Base-by-base conservation (phyloP, 2,797 vertebrate species). In the Bucorvus abyssinicus region DNA sequence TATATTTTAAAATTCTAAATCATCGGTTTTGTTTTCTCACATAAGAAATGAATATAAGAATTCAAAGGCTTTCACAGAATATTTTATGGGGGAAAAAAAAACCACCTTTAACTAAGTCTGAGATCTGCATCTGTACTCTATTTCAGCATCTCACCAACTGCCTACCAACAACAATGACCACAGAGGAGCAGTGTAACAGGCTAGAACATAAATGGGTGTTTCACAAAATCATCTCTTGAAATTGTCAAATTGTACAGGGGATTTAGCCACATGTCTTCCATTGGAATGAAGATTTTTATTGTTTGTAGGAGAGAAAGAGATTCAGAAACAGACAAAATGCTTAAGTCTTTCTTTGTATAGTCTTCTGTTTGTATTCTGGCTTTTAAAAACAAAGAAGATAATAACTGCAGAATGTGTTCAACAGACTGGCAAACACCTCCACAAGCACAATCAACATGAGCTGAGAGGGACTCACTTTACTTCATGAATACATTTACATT, bases 401-500 rank as follows among this genome's bases (percentile, higher is more conserved):
- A 80, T 76, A 93, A 90, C 73, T 76, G 73, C 27, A 79, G 67
- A 96, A 96, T 84, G 24, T 93, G 40, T 96, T 95, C 91, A 94
- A 94, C 89, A 96, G 74, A 94, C 89, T 96, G 64, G 86, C 34
- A 36, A 94, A 94, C 90, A 97, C 94, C 93, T 96, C 88, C 84
- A 90, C 2, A 6, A 88, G 87, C 53, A 95, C 96, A 97, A 96
- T 93, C 96, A 96, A 94, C 93, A 87, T 34, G 63, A 97, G 89
- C 96, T 97, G 90, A 97, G 81, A 84, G 61, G 83, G 76, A 94
- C 87, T 97, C 64, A 64, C 93, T 96, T 97, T 95, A 91, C 74
- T 95, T 97, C 85, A 85, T 97, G 95, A 98, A 97, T 97, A 69
- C 84, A 97, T 98, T 98, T 97, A 96, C 96, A 97, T 97, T 97